Conservation (phyloP, 2,797 vertebrate species). For the Enteromius anoplus region DNA sequence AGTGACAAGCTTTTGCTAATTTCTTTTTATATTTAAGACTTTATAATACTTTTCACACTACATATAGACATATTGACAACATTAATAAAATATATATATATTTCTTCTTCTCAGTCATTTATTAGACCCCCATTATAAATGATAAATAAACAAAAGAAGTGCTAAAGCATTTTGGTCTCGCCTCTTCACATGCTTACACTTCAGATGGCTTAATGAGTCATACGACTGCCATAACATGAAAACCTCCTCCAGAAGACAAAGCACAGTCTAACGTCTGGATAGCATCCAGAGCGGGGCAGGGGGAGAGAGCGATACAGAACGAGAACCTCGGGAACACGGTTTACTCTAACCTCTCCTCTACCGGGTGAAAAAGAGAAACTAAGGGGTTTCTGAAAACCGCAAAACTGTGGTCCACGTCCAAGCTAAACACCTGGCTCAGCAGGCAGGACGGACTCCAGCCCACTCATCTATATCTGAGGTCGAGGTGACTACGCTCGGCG, state of each 20-base stretch:
- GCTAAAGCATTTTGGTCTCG: not conserved
- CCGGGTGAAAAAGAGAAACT: constrained; percentile 56
- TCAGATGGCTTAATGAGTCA: constrained; percentile 28
- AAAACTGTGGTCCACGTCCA: constrained; percentile 61
- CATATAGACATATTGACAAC: not conserved
- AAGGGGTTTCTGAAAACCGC: constrained; percentile 63
- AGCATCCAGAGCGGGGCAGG: constrained; percentile 42
- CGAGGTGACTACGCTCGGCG: constrained; percentile 55
- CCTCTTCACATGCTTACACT: constrained; percentile 24
- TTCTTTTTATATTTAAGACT: not conserved
- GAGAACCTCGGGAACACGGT: constrained; percentile 36
- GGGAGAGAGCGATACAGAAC: constrained; percentile 42
- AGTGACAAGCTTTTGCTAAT: not conserved
- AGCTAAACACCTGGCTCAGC: constrained; percentile 67
- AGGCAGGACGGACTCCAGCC: constrained; percentile 47
- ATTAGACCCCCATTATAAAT: not conserved
- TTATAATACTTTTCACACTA: not conserved
- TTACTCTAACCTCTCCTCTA: constrained; percentile 52
- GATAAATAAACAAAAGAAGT: not conserved
- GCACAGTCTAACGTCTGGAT: constrained; percentile 39
- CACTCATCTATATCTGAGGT: constrained; percentile 37
- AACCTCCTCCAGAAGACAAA: constrained; percentile 39
- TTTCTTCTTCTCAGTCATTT: not conserved
- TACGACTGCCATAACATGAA: constrained; percentile 12
- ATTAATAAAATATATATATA: not conserved